A percentile compares a stretch with the other conserved stretches of the same genome.
These are phyloP conservation scores for Chrysogorgia sp. DNA, from an alignment of 92 coral and sea anemone species.

Conservation along the genomic window DNA sequence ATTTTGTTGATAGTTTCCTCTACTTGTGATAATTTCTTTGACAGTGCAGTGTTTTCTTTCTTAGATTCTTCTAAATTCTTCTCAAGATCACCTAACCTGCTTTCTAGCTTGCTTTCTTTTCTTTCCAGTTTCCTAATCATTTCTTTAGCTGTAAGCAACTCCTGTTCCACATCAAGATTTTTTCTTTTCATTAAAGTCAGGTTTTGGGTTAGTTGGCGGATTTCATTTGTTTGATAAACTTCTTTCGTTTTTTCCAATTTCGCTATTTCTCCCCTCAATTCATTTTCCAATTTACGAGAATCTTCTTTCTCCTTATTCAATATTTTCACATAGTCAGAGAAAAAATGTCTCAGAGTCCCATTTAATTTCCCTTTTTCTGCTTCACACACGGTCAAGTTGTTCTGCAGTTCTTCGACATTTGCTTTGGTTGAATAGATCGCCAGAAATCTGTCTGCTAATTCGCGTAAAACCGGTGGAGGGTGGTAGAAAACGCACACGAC, in stretches of 20 bases:
- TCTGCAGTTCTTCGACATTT: not conserved
- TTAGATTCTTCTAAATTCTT: not conserved
- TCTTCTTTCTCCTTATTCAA: not conserved
- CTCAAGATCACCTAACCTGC: not conserved
- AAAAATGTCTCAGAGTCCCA: not conserved
- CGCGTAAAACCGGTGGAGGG: constrained; percentile 17
- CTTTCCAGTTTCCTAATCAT: not conserved
- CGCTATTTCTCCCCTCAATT: not conserved
- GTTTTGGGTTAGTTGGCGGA: not conserved
- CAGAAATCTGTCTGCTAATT: constrained; percentile 7
- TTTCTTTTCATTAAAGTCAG: not conserved
- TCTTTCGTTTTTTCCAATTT: not conserved
- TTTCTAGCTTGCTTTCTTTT: too few relatives aligned
- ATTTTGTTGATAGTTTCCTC: not conserved
- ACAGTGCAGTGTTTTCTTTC: not conserved
- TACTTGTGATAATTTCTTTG: too few relatives aligned
- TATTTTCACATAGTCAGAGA: not conserved
- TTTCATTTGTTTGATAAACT: not conserved
- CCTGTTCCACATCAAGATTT: not conserved
- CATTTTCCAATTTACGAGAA: not conserved
- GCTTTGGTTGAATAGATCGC: not conserved
- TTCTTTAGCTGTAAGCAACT: not conserved
- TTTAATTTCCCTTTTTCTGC: not conserved
- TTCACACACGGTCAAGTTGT: not conserved
- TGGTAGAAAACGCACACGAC: not conserved